Evolutionary conservation across 1,140 invertebrate species (phyloP), one percentile per base, ranked within the genome.

Genomic region (Lasaia peninsularis): DNA sequence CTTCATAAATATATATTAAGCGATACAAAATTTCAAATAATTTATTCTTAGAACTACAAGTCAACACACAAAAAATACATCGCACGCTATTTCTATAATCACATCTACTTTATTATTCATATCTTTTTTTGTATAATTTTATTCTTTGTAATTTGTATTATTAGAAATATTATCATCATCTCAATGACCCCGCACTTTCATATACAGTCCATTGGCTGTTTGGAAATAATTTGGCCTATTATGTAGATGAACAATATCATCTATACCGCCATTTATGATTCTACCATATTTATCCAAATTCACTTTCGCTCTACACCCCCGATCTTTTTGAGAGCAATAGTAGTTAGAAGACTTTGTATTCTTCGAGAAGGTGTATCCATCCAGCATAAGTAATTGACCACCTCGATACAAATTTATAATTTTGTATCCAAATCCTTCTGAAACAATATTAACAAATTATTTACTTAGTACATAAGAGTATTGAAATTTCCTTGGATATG

Each of bases 241-340:
- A 7, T 48, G 40, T 3, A 48, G 0, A 21, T 48, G 40, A 20
- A 48, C 0, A n/a, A 48, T 20, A 48, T 48, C 11, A 8, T 48
- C 40, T 48, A 20, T 18, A 6, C 4, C 20, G 2, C 32, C 31
- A 12, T 51, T 24, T 7, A 58, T 52, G 1, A 65, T 49, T 8
- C 40, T 14, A 10, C 62, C 62, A n/a, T 59, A 35, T 3, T 57
- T 20, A 21, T 44, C 44, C 6, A 73, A 33, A 32, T 66, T 73
- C 3, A 73, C 31, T 16, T 56, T 57, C 2, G 64, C 65, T 35
- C 53, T 67, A 14, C 71, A 73, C 8, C 64, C 58, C 0, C 20
- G 32, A 18, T 60, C 53, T 50, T 67, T 70, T 34, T 58, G 67
- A 0, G 71, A 73, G 54, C 71, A 73, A 21, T 73, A 73, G 40